Percentiles rank a stretch among this genome's conserved stretches.
Evolutionary conservation across 2,797 vertebrate genomes (phyloP).

Genomic region (Malurus leucopterus): DNA sequence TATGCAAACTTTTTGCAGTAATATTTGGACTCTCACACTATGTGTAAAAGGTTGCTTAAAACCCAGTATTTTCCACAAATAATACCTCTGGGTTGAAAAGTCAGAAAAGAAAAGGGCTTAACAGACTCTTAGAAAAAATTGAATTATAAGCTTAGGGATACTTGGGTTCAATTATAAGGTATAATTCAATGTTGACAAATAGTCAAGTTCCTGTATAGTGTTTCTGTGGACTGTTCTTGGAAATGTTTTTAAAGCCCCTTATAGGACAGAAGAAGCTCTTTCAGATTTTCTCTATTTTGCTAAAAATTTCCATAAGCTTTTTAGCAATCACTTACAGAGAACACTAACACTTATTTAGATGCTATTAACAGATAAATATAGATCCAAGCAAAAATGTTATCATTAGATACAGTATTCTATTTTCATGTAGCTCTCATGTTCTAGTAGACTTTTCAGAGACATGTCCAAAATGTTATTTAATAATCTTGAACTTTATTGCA

Average conservation of each 20-base stretch:
- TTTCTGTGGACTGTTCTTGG: background rate
- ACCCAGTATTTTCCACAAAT: slow-evolving; percentile 1
- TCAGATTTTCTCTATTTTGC: background rate
- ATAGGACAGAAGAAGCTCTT: background rate
- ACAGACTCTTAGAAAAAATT: background rate
- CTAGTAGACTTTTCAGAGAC: background rate
- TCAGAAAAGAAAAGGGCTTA: background rate
- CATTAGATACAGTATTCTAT: background rate
- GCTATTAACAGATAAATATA: background rate
- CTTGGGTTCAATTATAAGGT: background rate
- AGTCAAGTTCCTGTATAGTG: background rate
- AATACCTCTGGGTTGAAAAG: background rate
- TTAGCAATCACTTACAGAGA: background rate
- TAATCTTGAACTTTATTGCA: background rate
- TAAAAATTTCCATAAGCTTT: background rate
- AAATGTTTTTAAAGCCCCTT: background rate
- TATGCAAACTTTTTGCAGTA: background rate
- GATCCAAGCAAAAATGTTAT: background rate
- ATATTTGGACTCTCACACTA: background rate
- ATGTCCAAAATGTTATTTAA: background rate
- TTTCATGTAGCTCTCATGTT: background rate
- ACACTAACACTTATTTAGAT: background rate
- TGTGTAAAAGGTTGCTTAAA: background rate
- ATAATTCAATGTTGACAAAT: background rate
- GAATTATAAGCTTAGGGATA: background rate